These are phyloP conservation scores for Phenganax subtilis DNA, from an alignment of 92 coral and sea anemone species.

Conservation along the genomic window DNA sequence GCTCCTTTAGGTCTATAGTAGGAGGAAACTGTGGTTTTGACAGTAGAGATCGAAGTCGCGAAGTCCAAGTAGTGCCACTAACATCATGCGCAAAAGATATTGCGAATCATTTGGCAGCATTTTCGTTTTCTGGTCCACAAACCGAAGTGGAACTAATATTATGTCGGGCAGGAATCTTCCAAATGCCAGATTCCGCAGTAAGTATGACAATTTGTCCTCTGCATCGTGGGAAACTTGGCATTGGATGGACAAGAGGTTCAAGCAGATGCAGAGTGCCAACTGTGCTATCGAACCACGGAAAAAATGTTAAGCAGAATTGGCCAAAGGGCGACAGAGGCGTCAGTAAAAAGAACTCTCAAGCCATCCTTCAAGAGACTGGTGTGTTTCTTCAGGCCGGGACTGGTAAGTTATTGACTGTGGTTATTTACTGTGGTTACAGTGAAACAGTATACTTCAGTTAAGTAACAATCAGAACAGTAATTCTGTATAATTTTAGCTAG, in stretches of 20 bases:
- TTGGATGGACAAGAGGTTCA: conserved; percentile 61
- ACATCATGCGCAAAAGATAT: background rate
- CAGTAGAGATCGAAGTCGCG: background rate
- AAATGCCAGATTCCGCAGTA: background rate
- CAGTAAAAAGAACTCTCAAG: conserved; percentile 46
- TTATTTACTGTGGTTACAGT: background rate
- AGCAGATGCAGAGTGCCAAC: conserved; percentile 65
- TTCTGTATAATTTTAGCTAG: background rate
- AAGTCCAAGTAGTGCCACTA: background rate
- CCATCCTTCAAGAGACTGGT: conserved; percentile 56
- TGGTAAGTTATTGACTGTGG: conserved; percentile 40
- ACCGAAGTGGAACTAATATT: conserved; percentile 1
- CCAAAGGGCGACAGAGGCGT: conserved; percentile 68
- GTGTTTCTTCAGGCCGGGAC: conserved; percentile 60
- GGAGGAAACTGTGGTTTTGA: too few species aligned
- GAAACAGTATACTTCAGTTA: conserved; percentile 3
- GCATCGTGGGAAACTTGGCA: conserved; percentile 12
- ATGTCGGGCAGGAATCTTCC: conserved; percentile 10
- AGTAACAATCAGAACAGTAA: background rate
- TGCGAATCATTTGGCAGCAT: background rate
- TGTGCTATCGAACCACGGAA: conserved; percentile 53
- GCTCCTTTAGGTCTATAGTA: too few species aligned
- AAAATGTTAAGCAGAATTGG: conserved; percentile 49
- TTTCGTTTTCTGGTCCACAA: background rate
- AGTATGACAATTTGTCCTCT: conserved; percentile 1